Evolutionary conservation across 1,140 invertebrate species (phyloP), one percentile per base, ranked within the genome.

Genomic region (Camponotus pennsylvanicus): DNA sequence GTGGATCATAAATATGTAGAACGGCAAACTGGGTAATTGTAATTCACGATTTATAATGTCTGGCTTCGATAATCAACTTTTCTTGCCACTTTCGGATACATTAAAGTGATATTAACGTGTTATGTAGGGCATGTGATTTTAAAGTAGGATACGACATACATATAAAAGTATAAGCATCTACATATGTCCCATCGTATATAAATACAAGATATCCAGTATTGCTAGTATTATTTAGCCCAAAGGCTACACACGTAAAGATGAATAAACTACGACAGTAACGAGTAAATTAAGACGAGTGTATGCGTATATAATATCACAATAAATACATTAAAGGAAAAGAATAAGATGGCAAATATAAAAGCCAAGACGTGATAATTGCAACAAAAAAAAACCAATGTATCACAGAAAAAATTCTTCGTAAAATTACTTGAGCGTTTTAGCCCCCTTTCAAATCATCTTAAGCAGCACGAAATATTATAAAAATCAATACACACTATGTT

Each of bases 61-160:
- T 21, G 21, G 9, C 45, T 52, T 52, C 13, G 15, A 32, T 71
- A 52, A 71, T 71, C 69, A 21, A 45, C 69, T 71, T 71, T 71
- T 49, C 27, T 71, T 37, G 45, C 21, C 45, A 18, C 69, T 71
- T 71, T 71, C 45, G 69, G 69, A 52, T 21, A 52, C 42, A 15
- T 71, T 32, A 45, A 52, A 45, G 45, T 45, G 45, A 52, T 71
- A 71, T 71, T n/a, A 32, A 52, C 13, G 42, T 7, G 69, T 32
- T 71, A 71, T 71, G 69, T 71, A 71, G 69, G 69, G 45, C 45
- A 45, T 45, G 69, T 32, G 45, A 71, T 52, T 32, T 13, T 18
- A 52, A 52, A 71, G 69, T 71, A 52, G 49, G 4, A 49, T 71
- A 45, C 18, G 27, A 49, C 45, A 71, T 34, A 71, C 42, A 71